Evolutionary conservation across 2,888 invertebrate genomes (phyloP), one percentile per base, ranked within the genome.

Genomic region (Teinopalpus imperialis): DNA sequence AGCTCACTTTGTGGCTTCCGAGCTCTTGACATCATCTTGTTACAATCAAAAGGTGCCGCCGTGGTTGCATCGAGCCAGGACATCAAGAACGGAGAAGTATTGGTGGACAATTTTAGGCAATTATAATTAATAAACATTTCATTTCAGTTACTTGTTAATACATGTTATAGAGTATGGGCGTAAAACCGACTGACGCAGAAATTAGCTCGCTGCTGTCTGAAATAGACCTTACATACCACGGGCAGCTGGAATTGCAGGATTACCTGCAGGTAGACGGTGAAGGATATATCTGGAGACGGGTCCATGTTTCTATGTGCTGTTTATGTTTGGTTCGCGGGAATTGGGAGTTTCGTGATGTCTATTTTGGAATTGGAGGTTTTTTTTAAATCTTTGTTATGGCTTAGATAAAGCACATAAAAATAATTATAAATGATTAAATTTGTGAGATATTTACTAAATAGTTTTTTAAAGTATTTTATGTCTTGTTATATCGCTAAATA

Each of bases 171-270:
- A 90, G 83, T 64, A 88, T 93, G 86, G 93, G 92, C 57, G 81
- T 93, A 75, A 91, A 89, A 74, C 83, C 92, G 54, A 77, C 77
- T 31, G 92, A 92, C 48, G 90, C 90, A 13, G 94, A 95, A 78
- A 90, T 97, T 58, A 95, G 95, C 74, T 91, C 92, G 36, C 91
- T 97, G 63, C 90, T 96, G 55, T 93, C 92, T 64, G 96, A 97
- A 86, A 94, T 97, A 59, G 96, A 97, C 85, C 88, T 94, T 61
- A 92, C 92, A 52, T 94, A 94, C 88, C 94, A 96, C 78, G 97
- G 97, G 44, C 95, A 95, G 81, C 88, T 97, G 85, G 96, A 97
- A 72, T 89, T 97, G 52, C 93, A 94, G 61, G 97, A 97, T 81
- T 97, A 95, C 86, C 89, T 97, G 43, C 96, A 97, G 95, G 97